phyloP scores from a whole-genome alignment of 1,140 invertebrate genomes.

The Tetramorium simillimum region DNA sequence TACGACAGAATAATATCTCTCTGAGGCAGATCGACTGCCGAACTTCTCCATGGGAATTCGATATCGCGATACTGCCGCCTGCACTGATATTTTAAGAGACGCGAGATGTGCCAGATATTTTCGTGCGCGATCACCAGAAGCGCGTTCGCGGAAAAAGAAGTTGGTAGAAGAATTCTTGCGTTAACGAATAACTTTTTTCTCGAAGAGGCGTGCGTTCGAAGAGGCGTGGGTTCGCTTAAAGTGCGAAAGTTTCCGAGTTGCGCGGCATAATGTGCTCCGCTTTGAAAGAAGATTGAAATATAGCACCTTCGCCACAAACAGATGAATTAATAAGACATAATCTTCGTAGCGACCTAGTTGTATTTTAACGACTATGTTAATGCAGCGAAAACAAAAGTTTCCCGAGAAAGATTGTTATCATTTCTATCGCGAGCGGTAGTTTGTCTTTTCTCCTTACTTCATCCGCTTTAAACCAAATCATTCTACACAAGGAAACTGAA shows the following conservation, averaged over 20 bases:
- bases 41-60: conserved; percentile 63
- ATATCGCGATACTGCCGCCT: conserved; percentile 63
- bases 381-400: conserved; percentile 72
- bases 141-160: background rate
- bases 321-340: conserved; percentile 39
- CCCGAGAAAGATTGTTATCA: conserved; percentile 67
- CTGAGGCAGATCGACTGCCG: conserved; percentile 65
- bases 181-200: background rate
- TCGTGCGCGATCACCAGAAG: conserved; percentile 14
- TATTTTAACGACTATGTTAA: conserved; percentile 78
- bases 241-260: background rate
- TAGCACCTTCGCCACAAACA: conserved; percentile 8
- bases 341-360: conserved; percentile 69
- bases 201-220: background rate
- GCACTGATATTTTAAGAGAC: conserved; percentile 62
- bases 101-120: background rate
- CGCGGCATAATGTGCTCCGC: too few relatives aligned
- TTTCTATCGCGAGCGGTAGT: conserved; percentile 6
- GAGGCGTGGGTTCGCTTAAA: background rate
- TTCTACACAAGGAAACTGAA: conserved; percentile 39
- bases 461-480: conserved; percentile 59
- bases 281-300: background rate
- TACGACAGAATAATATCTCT: conserved; percentile 64
- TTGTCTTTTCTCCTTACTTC: conserved; percentile 14
- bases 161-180: background rate